Evolutionary conservation across 2,113 vertebrate genomes (phyloP), one percentile per base, ranked within the genome.

Genomic region (Mormoops blainvillei): DNA sequence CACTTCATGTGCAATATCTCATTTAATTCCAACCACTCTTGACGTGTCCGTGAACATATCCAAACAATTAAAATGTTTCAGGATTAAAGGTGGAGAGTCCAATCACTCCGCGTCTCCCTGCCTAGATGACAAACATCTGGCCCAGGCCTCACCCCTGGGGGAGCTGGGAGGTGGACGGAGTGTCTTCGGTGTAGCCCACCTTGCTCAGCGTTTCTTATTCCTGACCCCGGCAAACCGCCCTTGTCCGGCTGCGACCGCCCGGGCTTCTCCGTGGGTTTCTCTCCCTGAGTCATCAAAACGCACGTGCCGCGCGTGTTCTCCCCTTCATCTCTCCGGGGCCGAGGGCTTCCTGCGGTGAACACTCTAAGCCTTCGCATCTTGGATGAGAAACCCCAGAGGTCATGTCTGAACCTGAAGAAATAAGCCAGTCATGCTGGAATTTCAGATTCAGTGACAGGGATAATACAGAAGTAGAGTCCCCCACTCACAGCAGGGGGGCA

Each of bases 1-100:
- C 85, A 52, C 89, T 93, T 87, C 97, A 81, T 50, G 41, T 90
- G 65, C 92, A 92, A 80, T 84, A 95, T 97, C 97, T 97, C 95
- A 94, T 81, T 95, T 94, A 95, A 96, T 87, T 80, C 36, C 97
- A 84, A 76, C 76, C 82, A 18, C 22, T 71, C 94, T 85, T 96
- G 94, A 97, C 90, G 48, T 84, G 87, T 94, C 90, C 87, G 12
- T 85, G 95, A 90, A 90, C 95, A 77, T 56, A 81, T 70, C 90
- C 52, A 73, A 96, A 87, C 89, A 96, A 94, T 93, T 93, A 93
- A 87, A 94, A 96, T 94, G 45, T 50, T 94, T 92, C 58, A 76
- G 94, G 94, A 92, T 96, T 94, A 96, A 84, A 65, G 81, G 63
- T 76, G 76, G 77, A 68, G 70, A 87, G 74, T 87, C 86, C 63